A percentile compares a stretch with the other conserved stretches of the same genome.
Conservation (phyloP, 1,140 invertebrate species). For the Archivesica marissinica region DNA sequence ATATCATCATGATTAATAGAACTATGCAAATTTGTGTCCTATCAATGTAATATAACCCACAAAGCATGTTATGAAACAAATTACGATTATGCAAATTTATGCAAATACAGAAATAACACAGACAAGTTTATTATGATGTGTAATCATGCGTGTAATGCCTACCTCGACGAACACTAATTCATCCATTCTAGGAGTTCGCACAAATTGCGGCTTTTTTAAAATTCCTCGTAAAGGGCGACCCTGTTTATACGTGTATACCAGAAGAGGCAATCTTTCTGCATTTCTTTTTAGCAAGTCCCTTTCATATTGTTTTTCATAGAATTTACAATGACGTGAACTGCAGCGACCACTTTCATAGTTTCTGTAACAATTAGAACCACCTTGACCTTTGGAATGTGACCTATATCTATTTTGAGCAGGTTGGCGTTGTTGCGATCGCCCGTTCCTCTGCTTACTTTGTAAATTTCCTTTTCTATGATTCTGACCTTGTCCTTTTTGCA, state of each 20-base stretch:
- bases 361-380: not conserved
- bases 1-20: no score
- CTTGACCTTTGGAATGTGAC: slow-evolving; percentile 12
- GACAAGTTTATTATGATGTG: no score
- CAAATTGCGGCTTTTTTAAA: slow-evolving; percentile 55
- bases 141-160: not conserved
- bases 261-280: slow-evolving; percentile 25
- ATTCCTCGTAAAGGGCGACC: slow-evolving; percentile 50
- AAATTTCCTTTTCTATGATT: not conserved
- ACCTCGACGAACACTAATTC: slow-evolving; percentile 57
- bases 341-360: slow-evolving; percentile 12
- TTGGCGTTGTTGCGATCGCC: not conserved
- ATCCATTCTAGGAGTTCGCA: slow-evolving; percentile 48
- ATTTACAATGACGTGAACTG: slow-evolving; percentile 33
- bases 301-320: slow-evolving; percentile 56
- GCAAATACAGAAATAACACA: not conserved
- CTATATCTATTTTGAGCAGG: not conserved
- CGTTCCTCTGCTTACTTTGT: not conserved
- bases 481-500: slow-evolving; percentile 13
- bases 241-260: slow-evolving; percentile 50
- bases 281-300: slow-evolving; percentile 46
- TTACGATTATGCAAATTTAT: no score
- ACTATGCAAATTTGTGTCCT: no score
- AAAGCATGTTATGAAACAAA: no score
- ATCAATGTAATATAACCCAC: no score